These are phyloP conservation scores for Nesoenas mayeri DNA, from an alignment of 2,113 vertebrate genomes.

Conservation along the genomic window DNA sequence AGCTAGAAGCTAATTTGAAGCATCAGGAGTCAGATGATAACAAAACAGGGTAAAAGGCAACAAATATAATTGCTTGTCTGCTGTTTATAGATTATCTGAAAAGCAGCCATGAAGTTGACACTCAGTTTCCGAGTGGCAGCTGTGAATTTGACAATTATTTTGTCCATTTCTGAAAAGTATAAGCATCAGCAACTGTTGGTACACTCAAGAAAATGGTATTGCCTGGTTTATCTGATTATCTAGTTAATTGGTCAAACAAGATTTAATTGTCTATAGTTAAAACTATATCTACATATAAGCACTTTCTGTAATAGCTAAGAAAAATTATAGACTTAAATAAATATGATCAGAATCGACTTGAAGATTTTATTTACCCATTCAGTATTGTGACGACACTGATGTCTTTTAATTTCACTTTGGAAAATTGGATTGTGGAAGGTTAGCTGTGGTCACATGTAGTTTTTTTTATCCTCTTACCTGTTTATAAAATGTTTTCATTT, in stretches of 20 bases:
- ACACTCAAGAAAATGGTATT: neutral
- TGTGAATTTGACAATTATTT: neutral
- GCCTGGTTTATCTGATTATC: neutral
- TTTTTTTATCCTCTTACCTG: neutral
- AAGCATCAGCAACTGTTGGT: neutral
- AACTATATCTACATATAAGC: neutral
- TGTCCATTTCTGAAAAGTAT: neutral
- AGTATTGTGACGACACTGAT: neutral
- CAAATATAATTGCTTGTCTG: neutral
- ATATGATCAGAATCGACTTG: neutral
- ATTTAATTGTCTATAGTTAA: neutral
- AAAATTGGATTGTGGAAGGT: neutral
- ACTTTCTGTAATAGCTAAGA: neutral
- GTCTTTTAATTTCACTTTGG: neutral
- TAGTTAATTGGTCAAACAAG: neutral
- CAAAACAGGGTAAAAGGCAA: neutral
- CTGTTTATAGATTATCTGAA: constrained; percentile 9
- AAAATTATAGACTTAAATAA: neutral
- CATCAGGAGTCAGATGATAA: neutral
- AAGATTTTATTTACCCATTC: neutral
- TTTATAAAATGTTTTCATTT: neutral
- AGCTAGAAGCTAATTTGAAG: neutral
- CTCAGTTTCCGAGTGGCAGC: neutral
- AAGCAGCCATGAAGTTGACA: neutral
- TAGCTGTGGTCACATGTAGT: neutral